Percentiles rank a stretch among this genome's conserved stretches.
phyloP scores from a whole-genome alignment of 37 sponge, comb jelly and placozoan species.

The Petrosia ficiformis region DNA sequence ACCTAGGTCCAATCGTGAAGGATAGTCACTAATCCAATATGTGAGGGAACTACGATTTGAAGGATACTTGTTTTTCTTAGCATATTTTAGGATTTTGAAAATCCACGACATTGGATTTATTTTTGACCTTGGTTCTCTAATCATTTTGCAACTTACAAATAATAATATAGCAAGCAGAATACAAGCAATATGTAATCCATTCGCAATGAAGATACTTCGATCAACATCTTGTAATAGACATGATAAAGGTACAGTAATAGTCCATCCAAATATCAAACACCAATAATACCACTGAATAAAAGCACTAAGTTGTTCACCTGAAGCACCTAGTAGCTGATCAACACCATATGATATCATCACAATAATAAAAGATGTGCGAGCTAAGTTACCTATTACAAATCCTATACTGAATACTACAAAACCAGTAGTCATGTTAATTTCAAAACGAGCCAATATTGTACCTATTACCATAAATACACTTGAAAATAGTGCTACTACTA shows the following conservation, averaged over 20 bases:
- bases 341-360: neutral
- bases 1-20: neutral
- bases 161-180: neutral
- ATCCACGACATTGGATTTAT: neutral
- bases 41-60: constrained; percentile 1
- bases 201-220: neutral
- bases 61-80: constrained; percentile 9
- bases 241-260: neutral
- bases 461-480: neutral
- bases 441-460: neutral
- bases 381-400: neutral
- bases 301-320: neutral
- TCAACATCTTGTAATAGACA: neutral
- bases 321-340: neutral
- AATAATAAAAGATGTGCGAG: neutral
- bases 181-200: neutral
- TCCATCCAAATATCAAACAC: neutral
- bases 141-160: neutral
- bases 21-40: neutral
- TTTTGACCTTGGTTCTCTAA: neutral
- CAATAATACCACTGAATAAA: neutral
- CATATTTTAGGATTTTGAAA: neutral
- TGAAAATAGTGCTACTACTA: neutral
- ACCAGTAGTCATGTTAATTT: neutral
- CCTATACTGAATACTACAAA: neutral